Base-by-base conservation (phyloP, 2,888 invertebrate species). In the Encarsia formosa region DNA sequence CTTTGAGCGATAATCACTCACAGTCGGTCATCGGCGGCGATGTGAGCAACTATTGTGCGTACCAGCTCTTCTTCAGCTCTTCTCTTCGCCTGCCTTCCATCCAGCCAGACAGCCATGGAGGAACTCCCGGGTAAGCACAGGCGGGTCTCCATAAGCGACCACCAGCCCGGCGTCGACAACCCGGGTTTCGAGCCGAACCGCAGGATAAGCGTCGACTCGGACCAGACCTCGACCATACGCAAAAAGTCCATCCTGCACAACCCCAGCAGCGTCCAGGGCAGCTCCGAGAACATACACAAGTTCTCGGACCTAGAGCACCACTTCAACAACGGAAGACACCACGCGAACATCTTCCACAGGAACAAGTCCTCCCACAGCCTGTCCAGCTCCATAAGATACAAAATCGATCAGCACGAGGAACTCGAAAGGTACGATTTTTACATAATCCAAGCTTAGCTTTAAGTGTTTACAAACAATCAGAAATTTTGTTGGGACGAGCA, bases 381-480 rank as follows among this genome's bases (percentile, higher is more conserved):
- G 44, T 67, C 71, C 38, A 74, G 73, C 55, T 73, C 73, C 29
- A 70, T 74, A 55, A 66, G 71, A 57, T 73, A 73, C 51, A 74
- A 73, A 59, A 68, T 73, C 60, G 73, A 73, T 53, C 73, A 72
- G 58, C 68, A 73, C 24, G 71, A 73, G 45, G 68, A 74, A 41
- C 59, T 73, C 23, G 68, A 74, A 59, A 64, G 68, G 69, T 67
- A 54, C 53, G 60, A 56, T 29, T 29, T 29, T 29, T 29, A 29
- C 8, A 29, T 13, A 8, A 13, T 29, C 29, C 29, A 13, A 29
- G 29, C 8, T 29, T 29, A 29, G 8, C 8, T 29, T 29, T 29
- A 13, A 29, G 29, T 29, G 29, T 13, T 8, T 29, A 9, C 29
- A 29, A 13, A 9, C 13, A 8, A 35, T 9, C 38, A 19, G 18